Conservation (phyloP, 2,797 vertebrate species). For the Spinus pinus region DNA sequence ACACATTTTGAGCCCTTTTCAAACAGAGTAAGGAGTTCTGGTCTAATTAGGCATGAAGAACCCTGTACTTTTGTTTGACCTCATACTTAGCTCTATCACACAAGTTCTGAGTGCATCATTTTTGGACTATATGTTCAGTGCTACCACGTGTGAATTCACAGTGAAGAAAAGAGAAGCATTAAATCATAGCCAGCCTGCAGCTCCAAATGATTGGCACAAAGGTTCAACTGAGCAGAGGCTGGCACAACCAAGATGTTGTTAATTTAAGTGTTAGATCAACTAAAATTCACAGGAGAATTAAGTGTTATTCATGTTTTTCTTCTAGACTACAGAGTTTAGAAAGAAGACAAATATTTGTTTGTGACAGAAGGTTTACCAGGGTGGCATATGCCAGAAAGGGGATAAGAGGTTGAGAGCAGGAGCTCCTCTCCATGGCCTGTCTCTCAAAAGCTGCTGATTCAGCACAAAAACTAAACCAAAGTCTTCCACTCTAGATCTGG, state of each 20-base stretch:
- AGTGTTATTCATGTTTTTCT: neutral
- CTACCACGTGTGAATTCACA: neutral
- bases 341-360: neutral
- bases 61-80: neutral
- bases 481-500: neutral
- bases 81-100: neutral
- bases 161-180: neutral
- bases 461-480: neutral
- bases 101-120: neutral
- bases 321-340: neutral
- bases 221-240: neutral
- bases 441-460: neutral
- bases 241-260: neutral
- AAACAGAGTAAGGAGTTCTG: neutral
- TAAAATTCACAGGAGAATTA: neutral
- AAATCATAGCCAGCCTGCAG: accelerated
- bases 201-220: neutral
- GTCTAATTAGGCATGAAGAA: neutral
- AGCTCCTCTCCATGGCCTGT: neutral
- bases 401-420: neutral
- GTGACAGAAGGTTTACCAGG: neutral
- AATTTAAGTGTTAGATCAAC: neutral
- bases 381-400: neutral
- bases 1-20: neutral
- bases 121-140: neutral